Evolutionary conservation across 2,113 vertebrate genomes (phyloP), one percentile per base, ranked within the genome.

Genomic region (Lanius collurio): DNA sequence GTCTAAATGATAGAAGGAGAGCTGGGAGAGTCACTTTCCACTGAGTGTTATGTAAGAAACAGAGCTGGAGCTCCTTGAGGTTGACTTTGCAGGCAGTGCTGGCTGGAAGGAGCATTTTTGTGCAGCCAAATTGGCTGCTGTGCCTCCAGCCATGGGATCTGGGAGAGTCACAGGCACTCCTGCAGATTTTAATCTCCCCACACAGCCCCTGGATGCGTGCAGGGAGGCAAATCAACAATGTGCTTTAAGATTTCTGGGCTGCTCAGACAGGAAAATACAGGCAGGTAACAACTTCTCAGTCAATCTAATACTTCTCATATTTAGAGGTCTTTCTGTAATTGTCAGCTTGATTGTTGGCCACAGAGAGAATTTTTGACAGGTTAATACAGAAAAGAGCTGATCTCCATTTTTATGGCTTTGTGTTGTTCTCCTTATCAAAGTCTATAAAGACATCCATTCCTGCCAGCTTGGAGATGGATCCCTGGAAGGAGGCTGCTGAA

Each of bases 81-180:
- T 73, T 83, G 90, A 69, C 71, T 93, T 95, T 93, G 71, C 90
- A 90, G 92, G 90, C 94, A 80, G 82, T 2, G 67, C 90, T 95
- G 96, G 83, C 92, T 85, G 33, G 20, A 80, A 86, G 31, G 30
- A 18, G 53, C 17, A 26, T 26, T 83, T 87, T 23, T 59, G 67
- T 76, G 82, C 56, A 15, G 92, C 44, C 44, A 78, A 79, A 49
- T 28, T 42, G 87, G 55, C 92, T 53, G 41, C 53, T 74, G 70
- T 56, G 33, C 35, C 53, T 33, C 28, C 60, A 82, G 90, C 69
- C 89, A 44, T 35, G n/a, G 84, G 49, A 69, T 71, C 67, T 33
- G 3, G 5, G 70, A 49, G 65, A 60, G 49, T 9, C 89, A 46
- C 75, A 59, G 88, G 75, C 83, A 35, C 67, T 69, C 59, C 44